These are phyloP conservation scores for Dasyornis broadbenti DNA, from an alignment of 2,113 vertebrate genomes.

Conservation along the genomic window DNA sequence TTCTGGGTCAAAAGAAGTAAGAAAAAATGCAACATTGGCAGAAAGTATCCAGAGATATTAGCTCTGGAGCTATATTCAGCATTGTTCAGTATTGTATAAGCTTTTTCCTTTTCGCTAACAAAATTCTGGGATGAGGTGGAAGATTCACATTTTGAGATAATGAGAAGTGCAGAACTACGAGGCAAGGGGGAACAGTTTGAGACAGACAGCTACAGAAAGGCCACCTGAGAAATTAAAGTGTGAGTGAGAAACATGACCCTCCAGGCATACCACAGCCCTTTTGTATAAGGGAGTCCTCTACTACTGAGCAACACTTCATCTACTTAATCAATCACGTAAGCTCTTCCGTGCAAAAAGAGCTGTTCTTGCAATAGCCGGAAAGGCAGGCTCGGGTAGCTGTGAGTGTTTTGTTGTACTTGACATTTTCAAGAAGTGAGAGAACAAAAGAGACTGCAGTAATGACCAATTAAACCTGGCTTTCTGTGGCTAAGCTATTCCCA, in stretches of 20 bases:
- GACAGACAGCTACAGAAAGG: background rate
- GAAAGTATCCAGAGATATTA: background rate
- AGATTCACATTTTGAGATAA: background rate
- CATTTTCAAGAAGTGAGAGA: background rate
- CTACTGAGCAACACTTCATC: background rate
- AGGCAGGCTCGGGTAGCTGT: background rate
- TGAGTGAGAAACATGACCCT: background rate
- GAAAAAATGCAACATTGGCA: background rate
- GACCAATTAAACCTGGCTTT: conserved; percentile 10
- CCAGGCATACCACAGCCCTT: background rate
- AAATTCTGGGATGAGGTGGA: background rate
- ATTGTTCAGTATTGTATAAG: background rate
- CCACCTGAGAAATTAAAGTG: background rate
- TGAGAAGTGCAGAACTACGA: background rate
- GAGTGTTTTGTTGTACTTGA: background rate
- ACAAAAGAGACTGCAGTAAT: background rate
- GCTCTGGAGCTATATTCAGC: background rate
- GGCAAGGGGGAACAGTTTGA: background rate
- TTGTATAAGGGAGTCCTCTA: background rate
- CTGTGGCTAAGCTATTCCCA: background rate
- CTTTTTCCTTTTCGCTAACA: background rate
- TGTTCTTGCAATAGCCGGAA: background rate
- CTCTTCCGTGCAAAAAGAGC: background rate
- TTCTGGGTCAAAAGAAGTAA: background rate
- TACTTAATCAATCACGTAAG: background rate